Evolutionary conservation across 2,113 vertebrate species (phyloP).

Genomic region (Holacanthus passer): DNA sequence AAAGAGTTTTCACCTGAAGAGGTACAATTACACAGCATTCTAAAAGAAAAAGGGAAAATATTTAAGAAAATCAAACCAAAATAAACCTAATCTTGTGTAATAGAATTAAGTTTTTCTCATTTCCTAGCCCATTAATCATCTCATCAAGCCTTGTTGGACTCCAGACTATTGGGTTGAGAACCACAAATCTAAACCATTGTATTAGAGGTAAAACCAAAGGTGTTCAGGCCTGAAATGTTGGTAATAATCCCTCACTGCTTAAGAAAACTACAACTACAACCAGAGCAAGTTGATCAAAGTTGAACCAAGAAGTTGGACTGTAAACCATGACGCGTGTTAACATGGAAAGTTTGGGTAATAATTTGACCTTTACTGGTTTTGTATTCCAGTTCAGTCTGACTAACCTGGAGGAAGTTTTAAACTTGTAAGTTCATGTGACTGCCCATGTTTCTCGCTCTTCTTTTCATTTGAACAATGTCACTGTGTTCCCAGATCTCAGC

Average conservation of each 20-base stretch:
- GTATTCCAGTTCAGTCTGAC: background rate
- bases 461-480: background rate
- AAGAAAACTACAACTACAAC: background rate
- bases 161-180: background rate
- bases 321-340: background rate
- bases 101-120: background rate
- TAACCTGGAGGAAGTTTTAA: background rate
- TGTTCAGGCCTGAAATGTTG: background rate
- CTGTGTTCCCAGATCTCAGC: background rate
- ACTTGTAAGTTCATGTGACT: background rate
- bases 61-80: background rate
- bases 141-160: background rate
- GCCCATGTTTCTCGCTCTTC: background rate
- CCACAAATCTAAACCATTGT: background rate
- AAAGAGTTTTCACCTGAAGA: background rate
- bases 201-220: constrained; percentile 14
- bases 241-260: background rate
- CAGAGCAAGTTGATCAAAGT: background rate
- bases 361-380: background rate
- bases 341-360: background rate
- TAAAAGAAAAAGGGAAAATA: background rate
- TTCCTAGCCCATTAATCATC: background rate
- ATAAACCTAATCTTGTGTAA: background rate
- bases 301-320: background rate
- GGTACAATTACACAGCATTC: background rate